A percentile compares a stretch with the other conserved stretches of the same genome.
phyloP scores from a whole-genome alignment of 2,797 vertebrate genomes.

The Sebastes steindachneri region DNA sequence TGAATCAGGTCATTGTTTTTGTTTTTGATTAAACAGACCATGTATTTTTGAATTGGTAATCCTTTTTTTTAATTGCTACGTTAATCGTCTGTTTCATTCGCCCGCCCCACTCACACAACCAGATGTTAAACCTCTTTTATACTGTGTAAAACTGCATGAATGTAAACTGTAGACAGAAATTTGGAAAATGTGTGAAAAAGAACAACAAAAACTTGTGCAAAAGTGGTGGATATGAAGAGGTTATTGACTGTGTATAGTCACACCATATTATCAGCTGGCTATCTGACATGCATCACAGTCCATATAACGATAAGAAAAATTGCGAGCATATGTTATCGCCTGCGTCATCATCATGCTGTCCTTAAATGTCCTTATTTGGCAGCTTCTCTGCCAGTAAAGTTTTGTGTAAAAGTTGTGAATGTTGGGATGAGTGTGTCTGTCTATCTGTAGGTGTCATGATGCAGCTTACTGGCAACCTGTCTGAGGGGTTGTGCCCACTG shows the following conservation, averaged over 20 bases:
- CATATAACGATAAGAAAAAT: background rate
- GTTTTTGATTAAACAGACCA: background rate
- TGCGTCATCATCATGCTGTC: background rate
- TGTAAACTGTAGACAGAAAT: background rate
- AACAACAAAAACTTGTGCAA: background rate
- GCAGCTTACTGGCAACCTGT: slow-evolving; percentile 12
- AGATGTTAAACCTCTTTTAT: background rate
- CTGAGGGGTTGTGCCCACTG: background rate
- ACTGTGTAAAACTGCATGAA: background rate
- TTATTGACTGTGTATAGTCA: background rate
- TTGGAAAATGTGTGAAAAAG: background rate
- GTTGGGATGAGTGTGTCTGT: slow-evolving; percentile 1
- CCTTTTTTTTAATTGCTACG: background rate
- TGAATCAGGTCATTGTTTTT: background rate
- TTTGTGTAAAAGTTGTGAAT: background rate
- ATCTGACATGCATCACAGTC: background rate
- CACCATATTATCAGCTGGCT: background rate
- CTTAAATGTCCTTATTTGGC: background rate
- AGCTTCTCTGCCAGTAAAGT: background rate
- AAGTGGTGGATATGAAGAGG: background rate
- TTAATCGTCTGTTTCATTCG: background rate
- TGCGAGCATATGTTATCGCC: background rate
- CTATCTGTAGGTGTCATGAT: slow-evolving; percentile 10
- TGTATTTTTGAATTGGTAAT: background rate
- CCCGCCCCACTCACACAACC: background rate